Base-by-base conservation (phyloP, 2,888 invertebrate species). In the Aspidiotus destructor region DNA sequence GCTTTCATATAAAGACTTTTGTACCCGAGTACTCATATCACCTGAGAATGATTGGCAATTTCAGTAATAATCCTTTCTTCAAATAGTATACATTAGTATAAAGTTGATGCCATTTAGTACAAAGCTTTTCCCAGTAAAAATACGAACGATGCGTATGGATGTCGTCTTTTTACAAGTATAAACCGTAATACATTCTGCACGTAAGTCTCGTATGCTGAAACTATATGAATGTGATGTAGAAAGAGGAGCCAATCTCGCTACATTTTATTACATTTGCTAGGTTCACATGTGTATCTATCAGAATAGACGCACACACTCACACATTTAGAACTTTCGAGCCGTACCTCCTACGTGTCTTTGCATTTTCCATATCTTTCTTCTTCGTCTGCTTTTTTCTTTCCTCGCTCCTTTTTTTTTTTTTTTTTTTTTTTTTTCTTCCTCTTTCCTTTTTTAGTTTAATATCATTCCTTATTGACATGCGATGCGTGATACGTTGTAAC, bases 401-500 rank as follows among this genome's bases (percentile, higher is more conserved):
- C 6, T 57, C 57, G 15, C 7, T n/a, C 57, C 16, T 44, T 40
- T 60, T 61, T 17, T 11, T 44, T 42, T 17, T 41, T 40, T 44
- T 7, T 44, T 41, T 61, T 61, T 61, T 61, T 42, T 44, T 42
- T 13, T 44, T 61, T 61, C 42, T 42, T 61, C 42, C 44, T 42
- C 41, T 58, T 57, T 44, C 54, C 57, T 42, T 65, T 42, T 40
- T 40, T 16, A 65, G 65, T 65, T 65, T 65, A 65, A 65, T 55
- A 65, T 65, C 65, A 65, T 65, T 65, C 65, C 65, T 65, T 65
- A 65, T 65, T 65, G 65, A 65, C 65, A 65, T 65, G 65, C 65
- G 57, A 65, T 65, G 65, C 65, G 65, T 65, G 65, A 65, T 65
- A 65, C 57, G 65, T 65, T 57, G 65, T 65, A 65, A 65, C 65